phyloP scores from a whole-genome alignment of 2,888 invertebrate species.

The Erebia epiphron region DNA sequence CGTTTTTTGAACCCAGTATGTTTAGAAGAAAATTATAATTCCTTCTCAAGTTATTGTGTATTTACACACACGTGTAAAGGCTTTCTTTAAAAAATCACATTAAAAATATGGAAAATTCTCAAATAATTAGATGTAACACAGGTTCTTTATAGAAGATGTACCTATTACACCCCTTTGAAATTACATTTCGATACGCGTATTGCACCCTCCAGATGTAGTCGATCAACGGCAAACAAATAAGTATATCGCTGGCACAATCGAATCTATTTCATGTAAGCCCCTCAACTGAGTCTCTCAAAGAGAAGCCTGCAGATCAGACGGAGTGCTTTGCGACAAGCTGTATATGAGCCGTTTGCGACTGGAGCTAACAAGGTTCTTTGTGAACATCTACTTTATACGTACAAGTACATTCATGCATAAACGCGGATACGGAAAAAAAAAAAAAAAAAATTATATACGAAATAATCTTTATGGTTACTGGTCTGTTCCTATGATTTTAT shows the following conservation, averaged over 20 bases:
- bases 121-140: slow-evolving; percentile 8
- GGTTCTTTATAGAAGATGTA: slow-evolving; percentile 8
- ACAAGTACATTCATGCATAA: not conserved
- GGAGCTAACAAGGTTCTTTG: slow-evolving; percentile 36
- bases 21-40: too few relatives aligned
- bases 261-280: slow-evolving; percentile 66
- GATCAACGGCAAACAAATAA: slow-evolving; percentile 76
- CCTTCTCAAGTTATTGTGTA: too few relatives aligned
- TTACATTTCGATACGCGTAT: slow-evolving; percentile 44
- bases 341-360: slow-evolving; percentile 32
- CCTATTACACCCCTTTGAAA: slow-evolving; percentile 41
- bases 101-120: too few relatives aligned
- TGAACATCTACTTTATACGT: slow-evolving; percentile 6
- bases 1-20: too few relatives aligned
- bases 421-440: not conserved
- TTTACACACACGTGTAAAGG: too few relatives aligned
- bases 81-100: not conserved
- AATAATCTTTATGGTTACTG: too few relatives aligned
- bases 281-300: slow-evolving; percentile 69
- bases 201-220: slow-evolving; percentile 51
- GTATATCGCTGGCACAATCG: slow-evolving; percentile 68
- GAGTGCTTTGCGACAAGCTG: slow-evolving; percentile 57
- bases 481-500: too few relatives aligned
- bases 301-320: slow-evolving; percentile 57
- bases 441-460: not conserved